A percentile compares a stretch with the other conserved stretches of the same genome.
These are phyloP conservation scores for Molorchus minor DNA, from an alignment of 2,888 invertebrate genomes.

Conservation along the genomic window DNA sequence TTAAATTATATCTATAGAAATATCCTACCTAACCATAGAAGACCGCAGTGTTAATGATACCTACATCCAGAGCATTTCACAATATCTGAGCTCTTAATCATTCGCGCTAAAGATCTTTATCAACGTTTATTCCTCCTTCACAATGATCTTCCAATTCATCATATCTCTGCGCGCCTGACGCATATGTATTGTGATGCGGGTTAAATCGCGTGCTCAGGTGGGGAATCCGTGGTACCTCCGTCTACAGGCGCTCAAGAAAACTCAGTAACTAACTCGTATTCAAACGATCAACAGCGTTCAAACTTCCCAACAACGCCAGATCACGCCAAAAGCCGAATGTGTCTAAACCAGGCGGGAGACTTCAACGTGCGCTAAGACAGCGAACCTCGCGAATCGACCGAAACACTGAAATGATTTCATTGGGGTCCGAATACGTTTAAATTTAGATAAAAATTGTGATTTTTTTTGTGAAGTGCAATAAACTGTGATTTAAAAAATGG, in stretches of 20 bases:
- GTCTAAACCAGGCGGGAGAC: constrained; percentile 28
- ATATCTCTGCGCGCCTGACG: constrained; percentile 55
- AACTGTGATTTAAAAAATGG: constrained; percentile 43
- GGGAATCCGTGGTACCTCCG: constrained; percentile 44
- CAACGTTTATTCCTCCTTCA: constrained; percentile 57
- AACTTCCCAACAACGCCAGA: constrained; percentile 4
- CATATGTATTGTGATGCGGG: constrained; percentile 52
- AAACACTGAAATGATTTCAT: too few species aligned
- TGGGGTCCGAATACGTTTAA: too few species aligned
- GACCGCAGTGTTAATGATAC: constrained; percentile 52
- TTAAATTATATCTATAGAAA: too few species aligned
- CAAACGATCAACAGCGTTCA: constrained; percentile 49
- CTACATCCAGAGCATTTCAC: constrained; percentile 50
- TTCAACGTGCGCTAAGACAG: constrained; percentile 34
- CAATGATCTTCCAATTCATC: constrained; percentile 56
- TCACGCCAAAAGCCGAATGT: constrained; percentile 23
- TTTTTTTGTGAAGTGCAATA: constrained; percentile 38
- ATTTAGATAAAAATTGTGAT: too few species aligned
- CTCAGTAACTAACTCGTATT: constrained; percentile 57
- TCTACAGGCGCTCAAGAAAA: constrained; percentile 45
- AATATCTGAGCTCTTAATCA: constrained; percentile 54
- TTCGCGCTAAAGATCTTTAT: constrained; percentile 54
- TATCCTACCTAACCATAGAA: too few species aligned
- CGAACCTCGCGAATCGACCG: constrained; percentile 61
- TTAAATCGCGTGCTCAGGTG: constrained; percentile 51